Evolutionary conservation across 2,113 vertebrate species (phyloP), one percentile per base, ranked within the genome.

Genomic region (Heterotis niloticus): DNA sequence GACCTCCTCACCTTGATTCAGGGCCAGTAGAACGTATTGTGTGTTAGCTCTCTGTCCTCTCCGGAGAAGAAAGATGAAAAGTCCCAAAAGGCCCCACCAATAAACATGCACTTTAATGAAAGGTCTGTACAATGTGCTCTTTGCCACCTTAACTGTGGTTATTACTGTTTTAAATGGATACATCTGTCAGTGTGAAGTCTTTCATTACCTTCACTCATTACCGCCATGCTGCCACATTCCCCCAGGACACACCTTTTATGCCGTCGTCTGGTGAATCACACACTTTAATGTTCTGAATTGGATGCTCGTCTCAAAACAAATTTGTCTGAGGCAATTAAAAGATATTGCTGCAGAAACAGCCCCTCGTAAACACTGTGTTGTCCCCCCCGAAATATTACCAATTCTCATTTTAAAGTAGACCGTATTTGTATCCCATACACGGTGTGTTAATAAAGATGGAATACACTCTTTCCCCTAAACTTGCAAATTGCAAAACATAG

Each of bases 161-260:
- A 91, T 92, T 90, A 91, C 88, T 89, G 87, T 92, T 92, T 92
- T 90, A 92, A 93, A 93, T 90, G 90, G 90, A 88, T 92, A 91
- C 92, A 92, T 93, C 91, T 93, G 92, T 91, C 92, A 90, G 89
- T 88, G 90, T 89, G 88, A 88, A 92, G 89, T 91, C 89, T 93
- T 92, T 92, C 92, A 93, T 92, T 92, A 91, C 88, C 90, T 90
- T 87, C 88, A 89, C 90, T 93, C 92, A 93, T 93, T 93, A 92
- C 86, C 80, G 81, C 81, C 84, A 84, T 87, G 86, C 87, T 84
- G 78, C 88, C 87, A 84, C 78, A 82, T 85, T 93, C 92, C 91
- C 91, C 75, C 80, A 90, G 92, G 92, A 92, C 85, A 86, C 77
- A 81, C 88, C 91, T 92, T 91, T 92, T 91, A 91, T 89, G 84